Conservation (phyloP, 1,140 invertebrate species). For the Neodiprion virginianus region DNA sequence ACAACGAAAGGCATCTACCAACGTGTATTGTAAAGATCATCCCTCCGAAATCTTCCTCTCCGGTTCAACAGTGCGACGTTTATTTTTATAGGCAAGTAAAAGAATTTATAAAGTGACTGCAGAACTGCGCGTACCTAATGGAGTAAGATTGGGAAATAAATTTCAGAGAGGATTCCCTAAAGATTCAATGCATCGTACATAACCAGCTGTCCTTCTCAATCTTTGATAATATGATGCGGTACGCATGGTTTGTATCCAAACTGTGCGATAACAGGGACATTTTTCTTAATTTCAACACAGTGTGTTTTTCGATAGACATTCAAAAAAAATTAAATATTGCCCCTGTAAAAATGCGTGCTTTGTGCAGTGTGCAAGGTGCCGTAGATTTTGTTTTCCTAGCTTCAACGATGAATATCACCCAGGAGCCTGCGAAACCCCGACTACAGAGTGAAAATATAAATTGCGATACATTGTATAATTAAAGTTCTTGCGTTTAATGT, state of each 20-base stretch:
- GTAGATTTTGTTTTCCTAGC: conserved; percentile 18
- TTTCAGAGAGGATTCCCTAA: conserved; percentile 11
- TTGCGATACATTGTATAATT: too few relatives aligned
- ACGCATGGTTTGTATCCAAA: conserved; percentile 9
- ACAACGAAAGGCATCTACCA: conserved; percentile 15
- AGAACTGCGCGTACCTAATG: conserved; percentile 14
- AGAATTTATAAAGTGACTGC: conserved; percentile 22
- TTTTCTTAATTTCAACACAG: conserved; percentile 14
- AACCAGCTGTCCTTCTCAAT: conserved; percentile 8
- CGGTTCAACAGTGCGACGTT: conserved; percentile 24
- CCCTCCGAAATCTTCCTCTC: conserved; percentile 8
- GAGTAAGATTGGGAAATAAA: conserved; percentile 17
- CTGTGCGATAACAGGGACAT: not conserved
- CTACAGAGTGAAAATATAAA: too few relatives aligned
- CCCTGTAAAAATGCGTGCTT: too few relatives aligned
- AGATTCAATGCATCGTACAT: conserved; percentile 7
- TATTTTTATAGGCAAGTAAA: conserved; percentile 24
- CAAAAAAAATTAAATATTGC: conserved; percentile 6
- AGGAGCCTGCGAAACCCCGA: not conserved
- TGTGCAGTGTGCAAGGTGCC: conserved; percentile 17
- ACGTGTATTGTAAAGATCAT: conserved; percentile 10
- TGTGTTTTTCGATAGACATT: conserved; percentile 17
- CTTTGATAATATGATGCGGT: conserved; percentile 15
- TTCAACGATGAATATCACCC: conserved; percentile 24
- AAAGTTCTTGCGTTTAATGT: too few relatives aligned